phyloP scores from a whole-genome alignment of 2,113 vertebrate species.

The Phoenicopterus ruber region DNA sequence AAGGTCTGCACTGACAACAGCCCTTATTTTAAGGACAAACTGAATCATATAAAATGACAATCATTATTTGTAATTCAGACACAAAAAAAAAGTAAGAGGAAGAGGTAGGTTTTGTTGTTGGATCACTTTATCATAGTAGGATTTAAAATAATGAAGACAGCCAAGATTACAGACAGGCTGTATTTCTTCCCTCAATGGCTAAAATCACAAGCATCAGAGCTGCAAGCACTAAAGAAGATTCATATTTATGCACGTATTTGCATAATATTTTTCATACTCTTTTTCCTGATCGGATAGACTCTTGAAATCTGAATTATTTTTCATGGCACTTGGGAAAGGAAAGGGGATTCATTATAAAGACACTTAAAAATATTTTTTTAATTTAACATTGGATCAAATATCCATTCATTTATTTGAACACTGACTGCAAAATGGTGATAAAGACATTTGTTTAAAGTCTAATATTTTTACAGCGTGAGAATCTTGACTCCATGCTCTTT shows the following conservation, averaged over 20 bases:
- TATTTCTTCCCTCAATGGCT: background rate
- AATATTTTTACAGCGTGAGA: background rate
- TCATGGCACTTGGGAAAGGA: background rate
- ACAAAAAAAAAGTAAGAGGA: background rate
- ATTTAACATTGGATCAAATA: constrained; percentile 41
- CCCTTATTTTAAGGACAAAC: background rate
- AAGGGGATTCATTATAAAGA: background rate
- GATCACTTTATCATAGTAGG: background rate
- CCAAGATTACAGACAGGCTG: background rate
- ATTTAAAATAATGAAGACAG: background rate
- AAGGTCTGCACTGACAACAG: background rate
- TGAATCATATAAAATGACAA: background rate
- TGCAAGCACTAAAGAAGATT: background rate
- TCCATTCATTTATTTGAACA: background rate
- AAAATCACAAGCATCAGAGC: background rate
- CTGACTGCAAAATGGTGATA: constrained; percentile 29
- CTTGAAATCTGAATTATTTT: constrained; percentile 29
- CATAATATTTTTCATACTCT: background rate
- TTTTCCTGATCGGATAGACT: background rate
- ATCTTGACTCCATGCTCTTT: background rate
- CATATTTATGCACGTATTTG: constrained; percentile 3
- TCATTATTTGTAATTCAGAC: background rate
- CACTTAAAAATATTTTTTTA: constrained; percentile 11
- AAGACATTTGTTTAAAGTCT: constrained; percentile 35
- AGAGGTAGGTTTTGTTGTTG: background rate